Conservation (phyloP, 2,113 vertebrate species). For the Lamprologus ornatipinnis region DNA sequence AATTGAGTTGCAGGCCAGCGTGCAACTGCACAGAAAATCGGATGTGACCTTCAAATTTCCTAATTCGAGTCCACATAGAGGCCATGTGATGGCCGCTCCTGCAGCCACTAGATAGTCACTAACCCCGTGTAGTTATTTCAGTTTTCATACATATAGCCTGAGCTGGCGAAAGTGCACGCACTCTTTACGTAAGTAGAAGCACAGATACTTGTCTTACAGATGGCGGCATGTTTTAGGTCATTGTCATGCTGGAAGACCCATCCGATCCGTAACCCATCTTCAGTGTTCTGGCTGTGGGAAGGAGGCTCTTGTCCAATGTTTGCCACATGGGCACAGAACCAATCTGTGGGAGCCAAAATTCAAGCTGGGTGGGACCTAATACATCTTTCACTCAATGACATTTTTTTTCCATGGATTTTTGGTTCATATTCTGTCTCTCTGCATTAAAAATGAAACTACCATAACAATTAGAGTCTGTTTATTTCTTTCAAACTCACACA, state of each 20-base stretch:
- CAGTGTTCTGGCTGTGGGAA: neutral
- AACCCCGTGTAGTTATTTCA: neutral
- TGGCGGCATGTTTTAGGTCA: neutral
- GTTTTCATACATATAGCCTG: neutral
- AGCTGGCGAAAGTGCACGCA: neutral
- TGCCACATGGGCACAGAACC: neutral
- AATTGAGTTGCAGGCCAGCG: neutral
- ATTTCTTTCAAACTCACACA: neutral
- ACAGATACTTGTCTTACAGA: neutral
- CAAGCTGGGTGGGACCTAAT: neutral
- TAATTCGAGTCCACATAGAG: neutral
- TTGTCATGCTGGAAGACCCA: neutral
- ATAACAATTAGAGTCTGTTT: neutral
- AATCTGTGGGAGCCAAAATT: neutral
- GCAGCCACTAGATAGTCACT: neutral
- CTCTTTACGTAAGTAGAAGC: neutral
- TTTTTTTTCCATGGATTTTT: neutral
- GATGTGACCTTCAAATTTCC: neutral
- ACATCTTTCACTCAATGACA: neutral
- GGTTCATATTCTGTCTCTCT: neutral
- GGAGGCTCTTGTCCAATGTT: neutral
- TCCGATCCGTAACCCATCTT: rapidly evolving
- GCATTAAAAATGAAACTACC: neutral
- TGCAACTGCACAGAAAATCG: neutral
- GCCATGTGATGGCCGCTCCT: neutral